phyloP scores from a whole-genome alignment of 2,113 vertebrate genomes.

The Syngnathoides biaculeatus region DNA sequence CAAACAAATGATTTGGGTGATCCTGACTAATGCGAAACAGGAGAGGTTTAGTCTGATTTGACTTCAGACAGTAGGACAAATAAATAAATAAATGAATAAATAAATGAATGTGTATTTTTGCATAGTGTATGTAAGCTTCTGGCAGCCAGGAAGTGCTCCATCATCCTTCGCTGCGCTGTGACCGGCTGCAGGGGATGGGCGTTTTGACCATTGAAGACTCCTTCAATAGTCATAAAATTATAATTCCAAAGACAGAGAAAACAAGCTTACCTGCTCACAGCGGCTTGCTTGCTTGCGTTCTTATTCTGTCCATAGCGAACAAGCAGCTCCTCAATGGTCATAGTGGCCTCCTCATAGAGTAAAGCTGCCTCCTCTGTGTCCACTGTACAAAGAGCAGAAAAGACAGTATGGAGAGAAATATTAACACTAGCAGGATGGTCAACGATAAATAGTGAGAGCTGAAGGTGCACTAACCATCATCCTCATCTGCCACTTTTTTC shows the following conservation, averaged over 20 bases:
- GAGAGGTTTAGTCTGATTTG: too few species aligned
- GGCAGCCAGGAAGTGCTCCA: too few species aligned
- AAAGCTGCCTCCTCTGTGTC: slow-evolving; percentile 95
- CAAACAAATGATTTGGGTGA: too few species aligned
- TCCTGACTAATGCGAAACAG: too few species aligned
- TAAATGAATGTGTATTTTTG: too few species aligned
- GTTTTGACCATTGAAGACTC: not conserved
- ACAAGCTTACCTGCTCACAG: slow-evolving; percentile 52
- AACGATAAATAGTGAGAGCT: not conserved
- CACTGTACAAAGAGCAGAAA: slow-evolving; percentile 70
- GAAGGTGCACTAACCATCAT: slow-evolving; percentile 81
- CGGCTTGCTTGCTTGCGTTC: slow-evolving; percentile 81
- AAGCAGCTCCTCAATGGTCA: slow-evolving; percentile 97
- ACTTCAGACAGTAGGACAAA: too few species aligned
- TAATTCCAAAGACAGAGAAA: not conserved
- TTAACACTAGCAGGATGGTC: not conserved
- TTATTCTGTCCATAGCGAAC: slow-evolving; percentile 88
- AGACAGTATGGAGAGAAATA: not conserved
- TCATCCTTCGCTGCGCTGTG: too few species aligned
- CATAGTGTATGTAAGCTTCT: too few species aligned
- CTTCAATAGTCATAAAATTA: not conserved
- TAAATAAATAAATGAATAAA: too few species aligned
- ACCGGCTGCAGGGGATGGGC: too few species aligned
- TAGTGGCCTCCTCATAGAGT: slow-evolving; percentile 95
- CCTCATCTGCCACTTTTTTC: slow-evolving; percentile 94